Evolutionary conservation across 1,140 invertebrate genomes (phyloP), one percentile per base, ranked within the genome.

Genomic region (Eriosoma lanigerum): DNA sequence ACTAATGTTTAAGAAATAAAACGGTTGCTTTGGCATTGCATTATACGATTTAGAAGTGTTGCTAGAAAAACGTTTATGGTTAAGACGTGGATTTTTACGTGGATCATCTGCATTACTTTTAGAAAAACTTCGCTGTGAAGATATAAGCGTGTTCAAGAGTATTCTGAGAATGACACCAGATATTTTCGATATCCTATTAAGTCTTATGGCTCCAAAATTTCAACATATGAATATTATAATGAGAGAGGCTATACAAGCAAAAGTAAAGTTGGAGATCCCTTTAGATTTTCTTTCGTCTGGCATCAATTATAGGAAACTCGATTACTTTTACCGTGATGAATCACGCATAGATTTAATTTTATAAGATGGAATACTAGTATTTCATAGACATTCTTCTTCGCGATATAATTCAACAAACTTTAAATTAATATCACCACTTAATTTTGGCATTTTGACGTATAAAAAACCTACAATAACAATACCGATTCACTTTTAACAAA

Each of bases 401-500:
- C n/a, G 38, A 66, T 44, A 66, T 46, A 66, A 66, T 46, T 66
- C 64, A 1, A 66, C 38, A 66, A 66, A 66, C 19, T 64, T 64
- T 64, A 64, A 64, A 64, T 64, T 64, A 64, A 64, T 0, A 64
- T 64, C 32, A 38, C 38, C 38, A 44, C 38, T 46, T 66, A 44
- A 66, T 66, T 66, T 66, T 66, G 62, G 62, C 38, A 66, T 66
- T 66, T 66, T 66, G 64, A 8, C 64, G 64, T 66, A 66, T 66
- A 66, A 66, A 66, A 66, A 66, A 15, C 64, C 64, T 66, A 66
- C n/a, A 66, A 44, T n/a, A 66, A 66, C 62, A 66, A 66, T 66
- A 66, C 62, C 32, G 64, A 46, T 66, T 66, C 64, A 46, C 32
- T 21, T 66, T 46, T 66, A 44, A 66, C 38, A 46, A 46, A 66